phyloP scores from a whole-genome alignment of 2,113 vertebrate genomes.

The Arothron firmamentum region DNA sequence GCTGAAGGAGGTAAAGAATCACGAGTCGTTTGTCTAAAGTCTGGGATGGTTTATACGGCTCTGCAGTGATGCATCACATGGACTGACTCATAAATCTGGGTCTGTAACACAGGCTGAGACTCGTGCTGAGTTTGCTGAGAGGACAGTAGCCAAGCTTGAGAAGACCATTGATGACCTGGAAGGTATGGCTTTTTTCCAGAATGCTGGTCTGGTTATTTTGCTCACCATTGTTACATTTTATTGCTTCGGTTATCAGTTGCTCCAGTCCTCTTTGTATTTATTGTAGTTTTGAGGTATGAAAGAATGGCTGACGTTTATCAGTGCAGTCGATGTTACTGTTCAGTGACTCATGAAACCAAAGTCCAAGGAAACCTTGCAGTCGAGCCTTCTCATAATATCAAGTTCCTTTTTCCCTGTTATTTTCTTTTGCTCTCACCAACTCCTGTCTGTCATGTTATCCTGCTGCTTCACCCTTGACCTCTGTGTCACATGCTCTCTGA shows the following conservation, averaged over 20 bases:
- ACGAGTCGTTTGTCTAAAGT: constrained; percentile 12
- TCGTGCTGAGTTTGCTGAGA: constrained; percentile 97
- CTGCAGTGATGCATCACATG: not conserved
- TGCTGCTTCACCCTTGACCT: constrained; percentile 49
- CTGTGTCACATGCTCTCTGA: constrained; percentile 49
- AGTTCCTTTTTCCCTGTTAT: constrained; percentile 37
- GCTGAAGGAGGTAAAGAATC: constrained; percentile 92
- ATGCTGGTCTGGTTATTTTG: too few relatives aligned
- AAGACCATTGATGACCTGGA: constrained; percentile 99
- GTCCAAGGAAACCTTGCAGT: constrained; percentile 1
- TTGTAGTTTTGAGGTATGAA: not conserved
- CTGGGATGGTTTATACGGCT: not conserved
- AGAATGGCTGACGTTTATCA: constrained; percentile 6
- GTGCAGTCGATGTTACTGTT: constrained; percentile 10
- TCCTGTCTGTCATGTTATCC: constrained; percentile 21
- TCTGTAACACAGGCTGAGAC: constrained; percentile 87
- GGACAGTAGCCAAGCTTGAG: constrained; percentile 98
- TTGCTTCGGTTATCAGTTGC: not conserved
- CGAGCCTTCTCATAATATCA: constrained; percentile 43
- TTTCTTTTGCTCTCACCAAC: constrained; percentile 30
- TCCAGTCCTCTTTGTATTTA: too few relatives aligned
- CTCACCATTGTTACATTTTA: not conserved
- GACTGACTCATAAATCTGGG: constrained; percentile 18
- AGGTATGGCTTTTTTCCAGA: constrained; percentile 78
- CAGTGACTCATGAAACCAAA: not conserved